Evolutionary conservation across 30 jellyfish, hydroid and myxozoan genomes (phyloP).

Genomic region (Chrysaora quinquecirrha): DNA sequence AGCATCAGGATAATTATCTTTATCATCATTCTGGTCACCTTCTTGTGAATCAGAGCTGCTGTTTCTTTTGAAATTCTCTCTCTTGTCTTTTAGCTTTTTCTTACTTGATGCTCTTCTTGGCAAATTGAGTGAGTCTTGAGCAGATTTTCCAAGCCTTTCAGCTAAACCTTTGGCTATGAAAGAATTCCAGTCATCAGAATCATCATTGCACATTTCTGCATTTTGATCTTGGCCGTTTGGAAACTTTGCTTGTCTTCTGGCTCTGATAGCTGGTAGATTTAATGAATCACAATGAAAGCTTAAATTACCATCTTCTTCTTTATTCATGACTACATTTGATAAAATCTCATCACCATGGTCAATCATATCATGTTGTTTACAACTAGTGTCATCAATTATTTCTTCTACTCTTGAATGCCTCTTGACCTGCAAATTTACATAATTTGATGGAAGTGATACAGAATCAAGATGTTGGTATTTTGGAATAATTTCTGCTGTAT

Average conservation of each 20-base stretch:
- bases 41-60: conserved; percentile 61
- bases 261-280: conserved; percentile 6
- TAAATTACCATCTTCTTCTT: background rate
- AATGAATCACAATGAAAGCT: conserved; percentile 16
- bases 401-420: conserved; percentile 64
- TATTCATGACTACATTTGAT: background rate
- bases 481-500: background rate
- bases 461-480: conserved; percentile 60
- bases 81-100: conserved; percentile 48
- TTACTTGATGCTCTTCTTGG: conserved; percentile 63
- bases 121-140: conserved; percentile 57
- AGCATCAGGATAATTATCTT: conserved; percentile 7
- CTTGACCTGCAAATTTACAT: conserved; percentile 43
- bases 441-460: conserved; percentile 57
- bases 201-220: conserved; percentile 8
- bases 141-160: conserved; percentile 56
- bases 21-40: conserved; percentile 17
- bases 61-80: conserved; percentile 20
- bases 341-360: background rate
- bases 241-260: conserved; percentile 6
- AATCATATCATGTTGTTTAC: background rate
- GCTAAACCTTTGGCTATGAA: conserved; percentile 36
- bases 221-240: background rate
- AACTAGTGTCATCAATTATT: conserved; percentile 4
- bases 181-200: conserved; percentile 11